Percentiles rank a stretch among this genome's conserved stretches.
These are phyloP conservation scores for Zhengitettix transpicula DNA, from an alignment of 2,888 invertebrate genomes.

Conservation along the genomic window DNA sequence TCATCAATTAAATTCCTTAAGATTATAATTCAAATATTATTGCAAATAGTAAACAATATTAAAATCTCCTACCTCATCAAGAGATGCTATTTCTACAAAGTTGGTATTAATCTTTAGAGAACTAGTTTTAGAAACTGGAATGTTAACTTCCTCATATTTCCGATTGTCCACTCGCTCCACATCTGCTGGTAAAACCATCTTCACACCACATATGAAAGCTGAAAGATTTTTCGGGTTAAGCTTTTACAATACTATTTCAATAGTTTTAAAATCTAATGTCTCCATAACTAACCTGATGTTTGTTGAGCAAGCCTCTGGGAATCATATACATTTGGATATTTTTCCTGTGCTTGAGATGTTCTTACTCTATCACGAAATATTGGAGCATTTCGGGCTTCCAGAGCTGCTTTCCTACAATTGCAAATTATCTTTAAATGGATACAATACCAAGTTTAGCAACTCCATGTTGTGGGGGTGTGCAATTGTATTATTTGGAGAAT, in stretches of 20 bases:
- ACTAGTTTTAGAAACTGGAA: constrained; percentile 52
- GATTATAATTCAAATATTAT: too few species aligned
- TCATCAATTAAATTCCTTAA: too few species aligned
- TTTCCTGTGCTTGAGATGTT: constrained; percentile 27
- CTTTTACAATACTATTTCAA: not conserved
- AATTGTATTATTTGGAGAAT: not conserved
- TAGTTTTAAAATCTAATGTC: not conserved
- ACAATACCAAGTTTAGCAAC: not conserved
- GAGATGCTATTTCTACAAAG: constrained; percentile 35
- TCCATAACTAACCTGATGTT: constrained; percentile 34
- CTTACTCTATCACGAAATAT: constrained; percentile 19
- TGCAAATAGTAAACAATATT: not conserved
- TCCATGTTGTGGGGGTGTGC: not conserved
- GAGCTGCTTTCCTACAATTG: constrained; percentile 22
- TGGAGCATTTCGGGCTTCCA: constrained; percentile 23
- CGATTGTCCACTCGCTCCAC: constrained; percentile 53
- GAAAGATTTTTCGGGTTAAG: constrained; percentile 9
- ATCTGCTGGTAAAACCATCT: constrained; percentile 63
- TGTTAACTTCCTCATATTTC: constrained; percentile 71
- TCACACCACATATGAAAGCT: constrained; percentile 63
- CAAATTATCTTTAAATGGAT: not conserved
- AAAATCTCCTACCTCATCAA: constrained; percentile 41
- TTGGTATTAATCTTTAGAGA: constrained; percentile 23
- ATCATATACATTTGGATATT: constrained; percentile 81
- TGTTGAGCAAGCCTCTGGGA: constrained; percentile 50